Base-by-base conservation (phyloP, 2,888 invertebrate species). In the Polyommatus icarus region DNA sequence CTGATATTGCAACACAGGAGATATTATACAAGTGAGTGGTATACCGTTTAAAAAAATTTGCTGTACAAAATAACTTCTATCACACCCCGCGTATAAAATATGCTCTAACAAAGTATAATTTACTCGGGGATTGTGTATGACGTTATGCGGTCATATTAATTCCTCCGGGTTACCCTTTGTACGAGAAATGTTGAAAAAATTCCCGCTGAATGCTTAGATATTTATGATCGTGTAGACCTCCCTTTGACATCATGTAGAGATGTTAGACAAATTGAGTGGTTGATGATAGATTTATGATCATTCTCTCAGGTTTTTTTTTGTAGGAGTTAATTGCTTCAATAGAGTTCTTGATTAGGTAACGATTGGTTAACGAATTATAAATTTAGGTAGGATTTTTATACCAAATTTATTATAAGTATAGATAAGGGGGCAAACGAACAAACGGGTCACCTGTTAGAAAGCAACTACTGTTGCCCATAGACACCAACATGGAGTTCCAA, bases 131-230 rank as follows among this genome's bases (percentile, higher is more conserved):
- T 75, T 75, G 50, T 71, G 36, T 46, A 15, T 50, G 75, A 54
- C 76, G 76, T 76, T 78, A 79, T 32, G 57, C 54, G 78, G 78
- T 75, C 77, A 78, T 78, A 80, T 80, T 78, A 80, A 80, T 79
- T 78, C 75, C 76, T 71, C 77, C 40, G 76, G 73, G 46, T 79
- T 77, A 75, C 61, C 79, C 78, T 80, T 80, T 80, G 80, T 78
- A 77, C 79, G 77, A 79, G 79, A 77, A 1, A 50, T 75, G 50
- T 50, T 73, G 24, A 29, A 50, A 75, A 75, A 54, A 50, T 72
- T 24, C 75, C 29, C 40, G 6, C 12, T 50, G 46, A 50, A 46
- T 73, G 40, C 40, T 20, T 72, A 36, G 72, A 4, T n/a, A 72
- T 46, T 46, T 46, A 72, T 46, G 29, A 12, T 20, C 72, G 12